Percentiles rank a stretch among this genome's conserved stretches.
phyloP scores from a whole-genome alignment of 2,113 vertebrate species.

The Neolamprologus caudopunctatus region DNA sequence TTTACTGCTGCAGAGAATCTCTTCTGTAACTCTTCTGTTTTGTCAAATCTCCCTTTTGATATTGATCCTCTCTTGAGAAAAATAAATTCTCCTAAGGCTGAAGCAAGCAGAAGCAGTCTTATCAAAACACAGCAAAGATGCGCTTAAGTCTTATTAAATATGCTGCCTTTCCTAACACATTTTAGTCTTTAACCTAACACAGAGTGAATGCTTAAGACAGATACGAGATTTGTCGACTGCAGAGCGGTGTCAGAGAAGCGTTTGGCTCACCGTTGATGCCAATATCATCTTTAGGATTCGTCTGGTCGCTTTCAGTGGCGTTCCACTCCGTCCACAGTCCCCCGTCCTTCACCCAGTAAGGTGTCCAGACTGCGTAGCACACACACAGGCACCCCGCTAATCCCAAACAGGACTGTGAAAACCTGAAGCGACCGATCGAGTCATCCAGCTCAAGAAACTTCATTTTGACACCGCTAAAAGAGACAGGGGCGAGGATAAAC shows the following conservation, averaged over 20 bases:
- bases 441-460: constrained; percentile 40
- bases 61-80: background rate
- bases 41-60: background rate
- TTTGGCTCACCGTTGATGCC: constrained; percentile 38
- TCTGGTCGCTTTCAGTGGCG: background rate
- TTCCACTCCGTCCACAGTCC: constrained; percentile 65
- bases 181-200: background rate
- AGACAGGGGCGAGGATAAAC: background rate
- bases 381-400: constrained; percentile 65
- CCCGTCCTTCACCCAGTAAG: constrained; percentile 57
- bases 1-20: background rate
- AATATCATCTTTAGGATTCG: background rate
- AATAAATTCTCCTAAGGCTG: background rate
- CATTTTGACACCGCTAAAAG: constrained; percentile 16
- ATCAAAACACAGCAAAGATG: background rate
- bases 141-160: background rate
- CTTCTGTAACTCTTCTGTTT: background rate
- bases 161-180: background rate
- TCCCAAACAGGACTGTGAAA: constrained; percentile 60
- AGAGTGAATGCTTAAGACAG: background rate
- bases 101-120: background rate
- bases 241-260: background rate
- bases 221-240: background rate
- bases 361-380: constrained; percentile 62
- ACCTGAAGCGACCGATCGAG: constrained; percentile 59